Percentiles rank a stretch among this genome's conserved stretches.
Conservation (phyloP, 2,888 invertebrate species). For the Carabus problematicus region DNA sequence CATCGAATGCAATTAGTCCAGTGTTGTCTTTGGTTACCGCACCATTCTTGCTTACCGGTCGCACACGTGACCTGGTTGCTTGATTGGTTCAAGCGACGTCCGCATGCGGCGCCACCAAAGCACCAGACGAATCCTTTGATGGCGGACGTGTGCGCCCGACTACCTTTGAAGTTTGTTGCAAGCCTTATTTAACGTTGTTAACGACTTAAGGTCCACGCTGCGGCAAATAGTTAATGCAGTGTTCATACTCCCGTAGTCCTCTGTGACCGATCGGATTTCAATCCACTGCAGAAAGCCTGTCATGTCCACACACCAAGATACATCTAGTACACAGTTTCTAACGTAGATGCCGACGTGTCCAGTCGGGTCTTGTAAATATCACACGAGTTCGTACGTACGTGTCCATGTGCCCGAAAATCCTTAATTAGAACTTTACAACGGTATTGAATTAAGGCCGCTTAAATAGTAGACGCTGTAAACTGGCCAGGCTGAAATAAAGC, state of each 20-base stretch:
- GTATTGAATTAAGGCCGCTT: no score
- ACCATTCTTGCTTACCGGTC: constrained; percentile 58
- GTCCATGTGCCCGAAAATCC: no score
- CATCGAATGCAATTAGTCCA: constrained; percentile 57
- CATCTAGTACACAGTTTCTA: no score
- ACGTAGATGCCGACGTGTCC: no score
- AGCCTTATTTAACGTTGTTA: constrained; percentile 57
- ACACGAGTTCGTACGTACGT: no score
- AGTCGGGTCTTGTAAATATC: no score
- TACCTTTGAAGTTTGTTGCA: constrained; percentile 56
- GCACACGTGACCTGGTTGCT: constrained; percentile 55
- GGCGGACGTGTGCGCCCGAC: constrained; percentile 43
- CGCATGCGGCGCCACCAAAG: constrained; percentile 12
- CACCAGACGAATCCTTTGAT: constrained; percentile 13
- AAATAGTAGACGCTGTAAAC: no score
- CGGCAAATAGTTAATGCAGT: constrained; percentile 24
- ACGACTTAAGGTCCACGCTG: constrained; percentile 47
- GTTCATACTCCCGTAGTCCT: constrained; percentile 31
- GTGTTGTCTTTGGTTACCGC: constrained; percentile 54
- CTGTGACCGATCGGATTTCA: constrained; percentile 8
- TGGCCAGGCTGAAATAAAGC: no score
- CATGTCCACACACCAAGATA: no score
- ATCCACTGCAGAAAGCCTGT: background rate
- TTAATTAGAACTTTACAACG: no score
- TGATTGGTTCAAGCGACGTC: constrained; percentile 45